Evolutionary conservation across 2,888 invertebrate genomes (phyloP).

Genomic region (Hybos culiciformis): DNA sequence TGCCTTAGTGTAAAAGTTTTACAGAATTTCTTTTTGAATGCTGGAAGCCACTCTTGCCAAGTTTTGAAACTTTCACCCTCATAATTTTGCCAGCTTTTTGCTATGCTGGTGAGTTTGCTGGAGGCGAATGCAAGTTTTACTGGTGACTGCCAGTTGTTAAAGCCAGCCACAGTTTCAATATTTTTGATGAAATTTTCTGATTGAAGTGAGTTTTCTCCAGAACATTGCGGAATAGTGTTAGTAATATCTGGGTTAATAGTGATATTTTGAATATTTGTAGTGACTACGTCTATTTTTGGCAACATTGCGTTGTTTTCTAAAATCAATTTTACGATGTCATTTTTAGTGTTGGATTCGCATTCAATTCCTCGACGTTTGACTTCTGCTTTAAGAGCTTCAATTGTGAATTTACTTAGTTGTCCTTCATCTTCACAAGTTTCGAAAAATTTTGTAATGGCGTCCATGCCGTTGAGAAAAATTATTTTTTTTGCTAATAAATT

Average conservation of each 20-base stretch:
- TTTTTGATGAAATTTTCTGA: slow-evolving; percentile 5
- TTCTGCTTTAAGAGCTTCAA: neutral
- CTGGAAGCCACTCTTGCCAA: slow-evolving; percentile 2
- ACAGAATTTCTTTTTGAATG: slow-evolving; percentile 3
- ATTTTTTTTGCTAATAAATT: too few relatives aligned
- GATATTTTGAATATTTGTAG: slow-evolving; percentile 1
- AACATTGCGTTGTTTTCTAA: neutral
- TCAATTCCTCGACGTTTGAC: neutral
- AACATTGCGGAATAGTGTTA: slow-evolving; percentile 4
- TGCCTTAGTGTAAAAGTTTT: slow-evolving; percentile 6
- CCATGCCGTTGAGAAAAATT: neutral
- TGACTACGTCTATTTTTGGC: too few relatives aligned
- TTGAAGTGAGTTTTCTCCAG: slow-evolving; percentile 1
- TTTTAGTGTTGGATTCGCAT: neutral
- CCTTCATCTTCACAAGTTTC: neutral
- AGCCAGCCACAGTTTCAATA: neutral
- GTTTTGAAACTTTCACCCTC: slow-evolving; percentile 4
- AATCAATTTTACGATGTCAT: neutral
- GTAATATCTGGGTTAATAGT: slow-evolving; percentile 6
- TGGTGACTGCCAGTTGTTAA: slow-evolving; percentile 2
- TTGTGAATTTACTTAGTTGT: neutral
- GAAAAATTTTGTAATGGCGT: neutral
- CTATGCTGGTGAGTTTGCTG: slow-evolving; percentile 4
- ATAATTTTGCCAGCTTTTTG: slow-evolving; percentile 8
- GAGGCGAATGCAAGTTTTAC: slow-evolving; percentile 3